A percentile compares a stretch with the other conserved stretches of the same genome.
These are phyloP conservation scores for Sciaenops ocellatus DNA, from an alignment of 2,797 vertebrate species.

Conservation along the genomic window DNA sequence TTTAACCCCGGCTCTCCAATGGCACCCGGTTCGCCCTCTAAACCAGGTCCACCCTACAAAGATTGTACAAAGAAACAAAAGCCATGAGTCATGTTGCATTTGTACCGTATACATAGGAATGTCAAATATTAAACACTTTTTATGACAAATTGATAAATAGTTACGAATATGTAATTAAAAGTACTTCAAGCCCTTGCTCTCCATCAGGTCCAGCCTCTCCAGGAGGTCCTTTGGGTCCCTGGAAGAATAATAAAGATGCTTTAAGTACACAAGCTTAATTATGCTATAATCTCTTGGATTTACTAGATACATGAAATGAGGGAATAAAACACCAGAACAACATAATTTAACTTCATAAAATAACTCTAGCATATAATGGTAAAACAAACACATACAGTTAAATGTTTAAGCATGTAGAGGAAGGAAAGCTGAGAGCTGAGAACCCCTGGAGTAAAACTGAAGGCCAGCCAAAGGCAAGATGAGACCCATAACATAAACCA, in stretches of 20 bases:
- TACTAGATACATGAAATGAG: neutral
- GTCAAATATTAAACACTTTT: neutral
- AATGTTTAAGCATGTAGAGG: constrained; percentile 9
- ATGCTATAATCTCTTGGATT: constrained; percentile 11
- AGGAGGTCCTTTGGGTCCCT: constrained; percentile 92
- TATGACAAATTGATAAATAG: neutral
- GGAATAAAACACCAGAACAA: constrained; percentile 17
- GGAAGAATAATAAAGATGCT: constrained; percentile 67
- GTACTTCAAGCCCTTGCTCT: constrained; percentile 93
- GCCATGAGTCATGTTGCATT: neutral
- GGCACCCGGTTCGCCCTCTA: constrained; percentile 91
- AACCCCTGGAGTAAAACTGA: constrained; percentile 22
- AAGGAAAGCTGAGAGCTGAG: constrained; percentile 18
- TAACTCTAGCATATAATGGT: neutral
- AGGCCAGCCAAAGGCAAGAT: constrained; percentile 59
- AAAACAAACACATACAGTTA: constrained; percentile 38
- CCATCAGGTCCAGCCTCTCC: constrained; percentile 91
- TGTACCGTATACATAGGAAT: neutral
- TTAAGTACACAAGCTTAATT: neutral
- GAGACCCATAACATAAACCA: constrained; percentile 64
- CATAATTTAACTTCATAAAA: constrained; percentile 2
- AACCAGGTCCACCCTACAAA: constrained; percentile 90
- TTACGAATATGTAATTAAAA: constrained; percentile 17
- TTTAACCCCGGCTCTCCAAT: constrained; percentile 91
- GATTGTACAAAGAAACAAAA: constrained; percentile 9